Evolutionary conservation across 2,888 invertebrate species (phyloP).

Genomic region (Drosophila histrio): DNA sequence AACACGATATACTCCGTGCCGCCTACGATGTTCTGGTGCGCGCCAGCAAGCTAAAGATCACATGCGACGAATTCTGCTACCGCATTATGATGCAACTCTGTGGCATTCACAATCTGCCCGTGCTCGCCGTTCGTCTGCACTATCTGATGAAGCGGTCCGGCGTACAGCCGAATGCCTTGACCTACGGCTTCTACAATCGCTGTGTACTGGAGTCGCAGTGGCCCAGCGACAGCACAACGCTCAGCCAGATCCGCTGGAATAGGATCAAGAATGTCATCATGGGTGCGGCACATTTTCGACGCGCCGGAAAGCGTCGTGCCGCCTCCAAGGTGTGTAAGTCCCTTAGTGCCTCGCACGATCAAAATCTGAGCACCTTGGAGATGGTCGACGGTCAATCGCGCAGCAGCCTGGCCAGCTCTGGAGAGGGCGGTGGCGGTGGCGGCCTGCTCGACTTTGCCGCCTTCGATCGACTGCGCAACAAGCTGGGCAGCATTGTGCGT

Average conservation of each 20-base stretch:
- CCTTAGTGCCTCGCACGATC: constrained; percentile 81
- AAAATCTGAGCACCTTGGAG: constrained; percentile 83
- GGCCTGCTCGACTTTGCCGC: constrained; percentile 85
- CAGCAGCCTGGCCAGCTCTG: constrained; percentile 83
- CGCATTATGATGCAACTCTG: constrained; percentile 99
- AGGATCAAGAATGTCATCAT: constrained; percentile 96
- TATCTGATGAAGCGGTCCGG: constrained; percentile 97
- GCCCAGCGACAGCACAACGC: constrained; percentile 92
- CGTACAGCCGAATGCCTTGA: constrained; percentile 98
- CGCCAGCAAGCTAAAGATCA: constrained; percentile 93
- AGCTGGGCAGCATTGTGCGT: constrained; percentile 88
- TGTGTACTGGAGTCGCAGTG: constrained; percentile 97
- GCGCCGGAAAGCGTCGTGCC: constrained; percentile 88
- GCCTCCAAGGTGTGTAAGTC: constrained; percentile 84
- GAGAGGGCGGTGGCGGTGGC: constrained; percentile 55
- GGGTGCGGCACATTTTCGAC: constrained; percentile 94
- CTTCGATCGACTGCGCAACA: constrained; percentile 86
- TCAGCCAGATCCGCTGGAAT: constrained; percentile 94
- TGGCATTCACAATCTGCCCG: constrained; percentile 96
- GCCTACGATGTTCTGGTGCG: constrained; percentile 95
- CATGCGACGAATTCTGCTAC: constrained; percentile 98
- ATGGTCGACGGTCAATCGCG: constrained; percentile 83
- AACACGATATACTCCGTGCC: constrained; percentile 89
- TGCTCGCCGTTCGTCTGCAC: constrained; percentile 95
- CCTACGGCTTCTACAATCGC: constrained; percentile 94